Percentiles rank a stretch among this genome's conserved stretches.
phyloP scores from a whole-genome alignment of 2,888 invertebrate species.

The Hermaeophaga mercurialis region DNA sequence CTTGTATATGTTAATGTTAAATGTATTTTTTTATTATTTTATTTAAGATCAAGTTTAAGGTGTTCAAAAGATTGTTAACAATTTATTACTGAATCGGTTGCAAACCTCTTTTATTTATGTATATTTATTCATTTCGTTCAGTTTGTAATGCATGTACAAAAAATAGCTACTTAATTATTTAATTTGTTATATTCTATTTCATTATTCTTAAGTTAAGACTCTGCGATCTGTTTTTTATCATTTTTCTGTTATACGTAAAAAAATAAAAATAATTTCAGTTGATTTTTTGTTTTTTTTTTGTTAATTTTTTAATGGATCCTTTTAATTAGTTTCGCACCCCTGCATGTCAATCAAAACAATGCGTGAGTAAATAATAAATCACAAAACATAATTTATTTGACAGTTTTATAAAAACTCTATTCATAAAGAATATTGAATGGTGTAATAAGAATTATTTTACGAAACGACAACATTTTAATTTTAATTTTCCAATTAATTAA shows the following conservation, averaged over 20 bases:
- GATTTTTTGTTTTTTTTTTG: constrained; percentile 29
- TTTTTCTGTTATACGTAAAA: constrained; percentile 46
- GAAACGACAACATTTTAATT: no score
- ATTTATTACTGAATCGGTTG: constrained; percentile 39
- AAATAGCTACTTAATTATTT: constrained; percentile 53
- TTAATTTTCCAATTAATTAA: constrained; percentile 15
- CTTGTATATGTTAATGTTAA: constrained; percentile 46
- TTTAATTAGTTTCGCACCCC: background rate
- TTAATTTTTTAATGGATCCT: constrained; percentile 8
- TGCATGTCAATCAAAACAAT: constrained; percentile 14
- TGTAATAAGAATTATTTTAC: background rate
- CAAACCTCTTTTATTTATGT: constrained; percentile 46
- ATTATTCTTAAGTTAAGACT: constrained; percentile 48
- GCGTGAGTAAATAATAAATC: no score
- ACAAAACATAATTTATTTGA: no score
- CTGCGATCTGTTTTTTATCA: constrained; percentile 48
- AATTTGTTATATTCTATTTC: constrained; percentile 52
- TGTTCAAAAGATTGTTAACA: constrained; percentile 41
- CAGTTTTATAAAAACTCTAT: no score
- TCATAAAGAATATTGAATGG: no score
- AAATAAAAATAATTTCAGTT: constrained; percentile 46
- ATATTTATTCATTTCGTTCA: constrained; percentile 50
- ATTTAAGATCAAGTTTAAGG: constrained; percentile 44
- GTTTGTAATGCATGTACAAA: constrained; percentile 54
- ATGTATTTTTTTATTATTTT: constrained; percentile 44